Evolutionary conservation across 2,113 vertebrate genomes (phyloP).

Genomic region (Semnopithecus entellus): DNA sequence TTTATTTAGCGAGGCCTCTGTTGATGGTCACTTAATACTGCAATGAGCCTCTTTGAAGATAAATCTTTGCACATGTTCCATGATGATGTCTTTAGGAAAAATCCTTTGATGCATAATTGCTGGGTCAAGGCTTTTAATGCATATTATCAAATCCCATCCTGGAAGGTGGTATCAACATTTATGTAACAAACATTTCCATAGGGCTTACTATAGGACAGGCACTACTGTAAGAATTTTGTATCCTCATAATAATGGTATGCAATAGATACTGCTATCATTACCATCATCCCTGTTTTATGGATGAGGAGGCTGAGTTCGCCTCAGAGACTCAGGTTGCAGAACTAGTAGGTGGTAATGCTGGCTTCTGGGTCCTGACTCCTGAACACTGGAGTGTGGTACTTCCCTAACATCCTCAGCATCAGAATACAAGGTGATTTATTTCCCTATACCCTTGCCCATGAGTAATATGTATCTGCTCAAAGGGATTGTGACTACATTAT

Average conservation of each 20-base stretch:
- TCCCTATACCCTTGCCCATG: background rate
- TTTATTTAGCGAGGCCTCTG: background rate
- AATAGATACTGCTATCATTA: background rate
- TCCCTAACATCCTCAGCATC: background rate
- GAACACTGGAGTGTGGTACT: background rate
- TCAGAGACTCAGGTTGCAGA: background rate
- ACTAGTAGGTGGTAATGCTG: background rate
- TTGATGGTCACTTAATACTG: background rate
- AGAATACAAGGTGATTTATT: background rate
- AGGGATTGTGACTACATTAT: background rate
- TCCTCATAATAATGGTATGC: background rate
- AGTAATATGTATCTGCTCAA: background rate
- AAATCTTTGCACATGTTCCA: background rate
- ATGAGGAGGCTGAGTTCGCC: background rate
- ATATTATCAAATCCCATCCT: background rate
- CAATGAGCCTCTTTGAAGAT: constrained; percentile 4
- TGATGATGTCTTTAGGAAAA: background rate
- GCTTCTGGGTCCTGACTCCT: background rate
- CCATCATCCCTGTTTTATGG: background rate
- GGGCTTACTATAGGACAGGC: background rate
- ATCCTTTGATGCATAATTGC: background rate
- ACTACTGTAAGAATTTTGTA: background rate
- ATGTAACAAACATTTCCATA: background rate
- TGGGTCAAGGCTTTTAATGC: background rate
- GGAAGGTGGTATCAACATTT: background rate